Evolutionary conservation across 2,113 vertebrate genomes (phyloP), one percentile per base, ranked within the genome.

Genomic region (Oncorhynchus keta): DNA sequence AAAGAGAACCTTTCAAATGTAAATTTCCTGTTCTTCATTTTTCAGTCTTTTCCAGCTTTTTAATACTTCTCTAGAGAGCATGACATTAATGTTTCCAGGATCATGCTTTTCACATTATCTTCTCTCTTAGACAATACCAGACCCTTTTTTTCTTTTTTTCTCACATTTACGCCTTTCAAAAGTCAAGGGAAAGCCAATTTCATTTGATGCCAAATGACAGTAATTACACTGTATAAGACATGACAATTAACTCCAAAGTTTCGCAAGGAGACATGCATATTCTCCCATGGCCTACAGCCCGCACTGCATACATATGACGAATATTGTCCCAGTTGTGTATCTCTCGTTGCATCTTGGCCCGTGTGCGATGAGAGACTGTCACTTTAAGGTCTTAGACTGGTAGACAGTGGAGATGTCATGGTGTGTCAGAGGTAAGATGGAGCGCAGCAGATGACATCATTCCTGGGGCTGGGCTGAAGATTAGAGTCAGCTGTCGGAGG

Each of bases 401-500:
- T 9, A 7, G 3, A 28, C 14, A 0, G 51, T 55, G 51, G 51
- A 55, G 68, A 75, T 12, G 7, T 62, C 57, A 18, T 14, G 68
- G 32, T n/a, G 68, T 70, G 65, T 68, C 49, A 35, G 35, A 16
- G 24, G 18, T 1, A 20, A 48, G 24, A 16, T 24, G 28, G 26
- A 68, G 57, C 16, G 9, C 7, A 30, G 59, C 35, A 12, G 30
- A 62, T 64, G 75, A 64, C 12, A 64, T 49, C 35, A 64, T 39
- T 61, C 32, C 67, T 35, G 32, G 67, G 20, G 67, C 32, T 68
- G 18, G 13, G 67, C 14, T 22, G 57, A 24, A 32, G 76, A 72
- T 67, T 72, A 28, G 22, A 77, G 69, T 67, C 69, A 72, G 69
- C 70, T 72, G 61, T 72, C 26, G 7, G 22, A 14, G 48, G 67